Evolutionary conservation across 2,797 vertebrate genomes (phyloP), one percentile per base, ranked within the genome.

Genomic region (Ciconia nigra): DNA sequence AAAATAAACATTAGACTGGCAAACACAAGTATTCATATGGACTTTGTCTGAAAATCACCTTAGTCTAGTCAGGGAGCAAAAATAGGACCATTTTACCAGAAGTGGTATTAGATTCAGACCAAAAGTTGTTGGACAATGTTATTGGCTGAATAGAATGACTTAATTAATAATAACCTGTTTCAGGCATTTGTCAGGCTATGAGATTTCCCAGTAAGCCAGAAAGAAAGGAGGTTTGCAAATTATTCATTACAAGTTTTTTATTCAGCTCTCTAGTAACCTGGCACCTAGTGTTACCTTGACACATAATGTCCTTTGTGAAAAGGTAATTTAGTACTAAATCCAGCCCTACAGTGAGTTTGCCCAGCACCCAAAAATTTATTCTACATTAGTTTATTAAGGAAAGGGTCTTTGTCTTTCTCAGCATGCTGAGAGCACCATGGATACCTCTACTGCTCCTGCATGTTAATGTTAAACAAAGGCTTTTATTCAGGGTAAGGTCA

Each of bases 401-500:
- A 47, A 81, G 9, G 13, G 18, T 35, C 41, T 65, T 77, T 37
- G 25, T 66, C 42, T 80, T 95, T 55, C 57, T 87, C 44, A 22
- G 29, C 19, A 67, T 49, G n/a, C 69, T 42, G 37, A 72, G 24
- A 66, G 37, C 6, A 71, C 33, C 25, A 10, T 0, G 0, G 24
- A 12, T 24, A 66, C 7, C 67, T 70, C 42, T 57, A 20, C 21
- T 67, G 26, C 29, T 91, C 28, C 42, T 83, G 47, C 18, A 37
- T 19, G 8, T 3, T 54, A 35, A 55, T 55, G 37, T 31, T 69
- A 69, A 94, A 85, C 54, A 51, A 5, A 7, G 49, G 25, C 17
- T 71, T 71, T 87, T 78, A 69, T 46, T 61, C 42, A 59, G 65
- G 46, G 67, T 44, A 44, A 94, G 80, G 54, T 78, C 58, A 84